Evolutionary conservation across 2,888 invertebrate genomes (phyloP).

Genomic region (Cylindroiulus punctatus): DNA sequence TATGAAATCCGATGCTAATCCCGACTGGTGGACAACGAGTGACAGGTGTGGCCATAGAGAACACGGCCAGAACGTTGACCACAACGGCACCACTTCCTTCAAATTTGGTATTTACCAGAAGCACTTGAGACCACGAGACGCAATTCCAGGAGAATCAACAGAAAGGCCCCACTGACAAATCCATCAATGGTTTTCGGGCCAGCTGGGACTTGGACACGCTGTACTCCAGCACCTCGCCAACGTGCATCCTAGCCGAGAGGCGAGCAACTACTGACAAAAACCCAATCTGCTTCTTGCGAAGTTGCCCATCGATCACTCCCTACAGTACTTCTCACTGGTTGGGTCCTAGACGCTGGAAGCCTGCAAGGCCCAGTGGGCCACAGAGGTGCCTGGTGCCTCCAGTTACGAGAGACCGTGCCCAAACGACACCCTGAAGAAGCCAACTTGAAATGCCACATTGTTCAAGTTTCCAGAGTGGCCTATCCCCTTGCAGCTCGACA

Average conservation of each 20-base stretch:
- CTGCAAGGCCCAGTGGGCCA: not conserved
- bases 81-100: not conserved
- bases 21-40: not conserved
- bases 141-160: not conserved
- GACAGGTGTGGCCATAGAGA: conserved; percentile 39
- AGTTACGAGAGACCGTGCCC: not conserved
- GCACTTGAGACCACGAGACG: not conserved
- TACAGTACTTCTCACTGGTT: not conserved
- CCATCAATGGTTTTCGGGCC: not conserved
- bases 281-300: not conserved
- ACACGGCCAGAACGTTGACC: not conserved
- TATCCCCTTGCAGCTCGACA: not conserved
- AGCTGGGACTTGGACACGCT: conserved; percentile 7
- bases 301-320: conserved; percentile 4
- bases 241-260: conserved; percentile 24
- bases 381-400: not conserved
- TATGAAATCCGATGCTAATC: conserved; percentile 19
- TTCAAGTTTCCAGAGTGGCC: conserved; percentile 15
- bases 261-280: not conserved
- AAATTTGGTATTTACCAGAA: not conserved
- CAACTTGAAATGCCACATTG: conserved; percentile 26
- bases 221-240: not conserved
- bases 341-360: not conserved
- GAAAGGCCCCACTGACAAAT: not conserved
- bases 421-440: not conserved